Conservation (phyloP, 2,797 vertebrate genomes). For the Pangasius sanitwongsei region DNA sequence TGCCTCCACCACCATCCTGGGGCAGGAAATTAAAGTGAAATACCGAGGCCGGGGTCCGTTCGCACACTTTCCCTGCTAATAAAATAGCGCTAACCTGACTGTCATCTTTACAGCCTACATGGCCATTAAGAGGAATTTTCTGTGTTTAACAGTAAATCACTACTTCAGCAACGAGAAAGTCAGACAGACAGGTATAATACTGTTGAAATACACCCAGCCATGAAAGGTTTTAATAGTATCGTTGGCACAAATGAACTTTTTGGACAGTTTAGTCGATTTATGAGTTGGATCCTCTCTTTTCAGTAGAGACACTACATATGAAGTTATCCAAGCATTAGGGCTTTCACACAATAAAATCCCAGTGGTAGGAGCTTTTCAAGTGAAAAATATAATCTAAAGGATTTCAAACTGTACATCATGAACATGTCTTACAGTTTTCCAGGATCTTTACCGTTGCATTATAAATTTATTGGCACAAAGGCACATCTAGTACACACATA, state of each 20-base stretch:
- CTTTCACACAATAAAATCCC: neutral
- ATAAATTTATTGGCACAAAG: neutral
- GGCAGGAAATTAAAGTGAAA: constrained; percentile 85
- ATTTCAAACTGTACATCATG: neutral
- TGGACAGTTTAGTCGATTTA: constrained; percentile 33
- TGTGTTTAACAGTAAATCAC: constrained; percentile 52
- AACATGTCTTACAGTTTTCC: neutral
- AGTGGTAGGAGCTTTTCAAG: neutral
- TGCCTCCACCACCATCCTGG: constrained; percentile 67
- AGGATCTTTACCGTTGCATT: neutral
- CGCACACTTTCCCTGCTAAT: constrained; percentile 59
- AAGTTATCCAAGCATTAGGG: neutral
- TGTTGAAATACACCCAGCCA: constrained; percentile 40
- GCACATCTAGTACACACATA: neutral
- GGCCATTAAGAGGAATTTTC: constrained; percentile 72
- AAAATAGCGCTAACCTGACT: constrained; percentile 72
- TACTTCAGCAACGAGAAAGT: constrained; percentile 41
- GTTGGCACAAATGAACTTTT: constrained; percentile 24
- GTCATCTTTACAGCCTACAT: constrained; percentile 75
- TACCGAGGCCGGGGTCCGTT: constrained; percentile 71
- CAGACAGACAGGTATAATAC: constrained; percentile 48
- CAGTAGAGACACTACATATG: neutral
- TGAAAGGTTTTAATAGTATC: constrained; percentile 25
- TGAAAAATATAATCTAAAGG: neutral
- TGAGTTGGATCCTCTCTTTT: neutral